Evolutionary conservation across 2,797 vertebrate species (phyloP).

Genomic region (Bovichtus diacanthus): DNA sequence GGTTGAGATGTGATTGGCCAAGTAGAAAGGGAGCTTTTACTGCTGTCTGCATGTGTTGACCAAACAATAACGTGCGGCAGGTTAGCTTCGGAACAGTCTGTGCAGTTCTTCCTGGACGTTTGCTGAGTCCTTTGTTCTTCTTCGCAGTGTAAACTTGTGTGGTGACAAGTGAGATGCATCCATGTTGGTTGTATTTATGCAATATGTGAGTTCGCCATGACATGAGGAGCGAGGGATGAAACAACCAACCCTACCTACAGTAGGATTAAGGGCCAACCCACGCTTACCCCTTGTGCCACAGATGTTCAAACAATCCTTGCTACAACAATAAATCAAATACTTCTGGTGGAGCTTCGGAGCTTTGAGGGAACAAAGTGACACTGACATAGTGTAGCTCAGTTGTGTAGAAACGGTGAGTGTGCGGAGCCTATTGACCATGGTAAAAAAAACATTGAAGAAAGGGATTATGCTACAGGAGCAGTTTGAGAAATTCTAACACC

Average conservation of each 20-base stretch:
- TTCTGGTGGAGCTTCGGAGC: not conserved
- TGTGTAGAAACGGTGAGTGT: not conserved
- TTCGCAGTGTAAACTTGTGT: not conserved
- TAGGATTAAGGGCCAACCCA: not conserved
- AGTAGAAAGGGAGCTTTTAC: not conserved
- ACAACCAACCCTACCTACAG: too few species aligned
- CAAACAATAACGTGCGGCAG: not conserved
- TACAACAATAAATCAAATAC: not conserved
- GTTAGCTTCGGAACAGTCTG: not conserved
- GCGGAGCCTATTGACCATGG: not conserved
- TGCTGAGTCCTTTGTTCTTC: not conserved
- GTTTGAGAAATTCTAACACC: too few species aligned
- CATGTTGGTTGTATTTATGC: not conserved
- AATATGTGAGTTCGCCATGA: not conserved
- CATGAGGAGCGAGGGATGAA: too few species aligned
- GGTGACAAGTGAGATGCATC: not conserved
- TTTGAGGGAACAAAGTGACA: not conserved
- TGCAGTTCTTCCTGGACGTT: not conserved
- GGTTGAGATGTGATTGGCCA: conserved; percentile 1
- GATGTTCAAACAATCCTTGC: not conserved
- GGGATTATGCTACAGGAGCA: not conserved
- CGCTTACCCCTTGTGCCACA: too few species aligned
- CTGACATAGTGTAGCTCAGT: not conserved
- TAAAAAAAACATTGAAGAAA: not conserved
- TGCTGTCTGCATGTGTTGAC: not conserved